phyloP scores from a whole-genome alignment of 2,888 invertebrate genomes.

The Lepidochrysops patricia region DNA sequence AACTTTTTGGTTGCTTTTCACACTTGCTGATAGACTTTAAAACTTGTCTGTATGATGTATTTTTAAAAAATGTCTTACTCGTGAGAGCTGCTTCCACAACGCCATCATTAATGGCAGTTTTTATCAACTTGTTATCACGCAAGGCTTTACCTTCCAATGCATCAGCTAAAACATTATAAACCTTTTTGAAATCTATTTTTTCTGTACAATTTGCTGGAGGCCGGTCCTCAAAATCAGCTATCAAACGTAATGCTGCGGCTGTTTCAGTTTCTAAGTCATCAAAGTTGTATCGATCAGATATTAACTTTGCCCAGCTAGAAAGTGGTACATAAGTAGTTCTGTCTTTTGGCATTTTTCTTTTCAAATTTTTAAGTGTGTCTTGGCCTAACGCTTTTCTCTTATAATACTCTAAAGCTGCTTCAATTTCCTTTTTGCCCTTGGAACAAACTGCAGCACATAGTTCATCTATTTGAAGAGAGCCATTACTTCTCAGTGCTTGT shows the following conservation, averaged over 20 bases:
- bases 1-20: slow-evolving; percentile 30
- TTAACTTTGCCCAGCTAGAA: slow-evolving; percentile 44
- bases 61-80: slow-evolving; percentile 44
- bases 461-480: slow-evolving; percentile 31
- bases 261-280: slow-evolving; percentile 48
- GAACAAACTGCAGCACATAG: slow-evolving; percentile 33
- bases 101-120: slow-evolving; percentile 42
- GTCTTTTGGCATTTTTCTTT: slow-evolving; percentile 23
- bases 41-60: slow-evolving; percentile 30
- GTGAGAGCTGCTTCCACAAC: slow-evolving; percentile 47
- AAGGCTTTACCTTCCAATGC: slow-evolving; percentile 55
- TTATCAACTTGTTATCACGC: slow-evolving; percentile 30
- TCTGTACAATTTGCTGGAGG: slow-evolving; percentile 35
- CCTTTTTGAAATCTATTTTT: slow-evolving; percentile 43
- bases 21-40: slow-evolving; percentile 35
- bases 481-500: slow-evolving; percentile 35
- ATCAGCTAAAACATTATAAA: slow-evolving; percentile 52
- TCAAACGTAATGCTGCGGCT: slow-evolving; percentile 43
- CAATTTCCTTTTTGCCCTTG: slow-evolving; percentile 39
- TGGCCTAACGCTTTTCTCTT: slow-evolving; percentile 31
- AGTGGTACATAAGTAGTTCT: slow-evolving; percentile 36
- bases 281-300: slow-evolving; percentile 38
- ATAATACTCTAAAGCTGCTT: slow-evolving; percentile 38
- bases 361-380: slow-evolving; percentile 3
- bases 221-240: slow-evolving; percentile 53